phyloP scores from a whole-genome alignment of 2,888 invertebrate genomes.

The Hetaerina titia region DNA sequence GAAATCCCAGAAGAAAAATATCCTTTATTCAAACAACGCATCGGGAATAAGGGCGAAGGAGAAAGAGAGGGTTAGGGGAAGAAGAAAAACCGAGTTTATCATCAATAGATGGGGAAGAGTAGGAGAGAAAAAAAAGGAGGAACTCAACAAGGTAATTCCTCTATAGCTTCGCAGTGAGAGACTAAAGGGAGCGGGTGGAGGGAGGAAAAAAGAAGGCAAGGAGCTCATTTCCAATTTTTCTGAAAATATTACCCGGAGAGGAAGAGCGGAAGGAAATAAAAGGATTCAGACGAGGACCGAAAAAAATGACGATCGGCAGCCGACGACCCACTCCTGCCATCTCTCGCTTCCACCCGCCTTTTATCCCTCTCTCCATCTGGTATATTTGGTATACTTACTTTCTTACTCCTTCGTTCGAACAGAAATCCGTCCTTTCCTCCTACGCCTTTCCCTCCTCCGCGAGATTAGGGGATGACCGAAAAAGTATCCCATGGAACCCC shows the following conservation, averaged over 20 bases:
- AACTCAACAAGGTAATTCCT: neutral
- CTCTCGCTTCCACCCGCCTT: neutral
- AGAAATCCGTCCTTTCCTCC: neutral
- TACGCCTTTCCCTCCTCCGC: neutral
- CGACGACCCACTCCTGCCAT: neutral
- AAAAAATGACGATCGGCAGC: constrained; percentile 7
- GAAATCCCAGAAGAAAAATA: neutral
- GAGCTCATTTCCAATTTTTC: neutral
- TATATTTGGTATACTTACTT: neutral
- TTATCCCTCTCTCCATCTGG: neutral
- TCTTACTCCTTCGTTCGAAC: neutral
- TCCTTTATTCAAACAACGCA: neutral
- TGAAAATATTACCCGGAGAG: neutral
- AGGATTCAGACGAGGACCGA: neutral
- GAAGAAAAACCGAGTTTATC: neutral
- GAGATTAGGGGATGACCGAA: neutral
- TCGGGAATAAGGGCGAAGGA: neutral
- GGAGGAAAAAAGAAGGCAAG: no score
- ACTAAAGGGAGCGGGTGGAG: neutral
- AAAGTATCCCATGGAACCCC: no score
- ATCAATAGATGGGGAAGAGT: neutral
- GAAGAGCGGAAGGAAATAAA: neutral
- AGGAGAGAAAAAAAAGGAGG: neutral
- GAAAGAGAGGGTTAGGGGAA: neutral
- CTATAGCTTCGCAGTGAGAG: neutral